These are phyloP conservation scores for Eupithecia exiguata DNA, from an alignment of 2,888 invertebrate genomes.

Conservation along the genomic window DNA sequence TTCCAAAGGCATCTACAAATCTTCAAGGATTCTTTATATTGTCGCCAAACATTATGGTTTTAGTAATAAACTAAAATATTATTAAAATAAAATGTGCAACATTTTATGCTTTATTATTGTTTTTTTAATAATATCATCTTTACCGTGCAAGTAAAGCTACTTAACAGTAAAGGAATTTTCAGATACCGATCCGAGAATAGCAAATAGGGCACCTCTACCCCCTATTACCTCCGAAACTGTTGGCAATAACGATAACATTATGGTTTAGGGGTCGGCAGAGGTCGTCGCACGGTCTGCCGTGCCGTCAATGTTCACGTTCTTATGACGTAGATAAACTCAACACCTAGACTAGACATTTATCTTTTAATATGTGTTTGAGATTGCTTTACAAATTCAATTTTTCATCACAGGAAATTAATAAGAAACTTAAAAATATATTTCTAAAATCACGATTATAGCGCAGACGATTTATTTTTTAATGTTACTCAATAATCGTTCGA, in stretches of 20 bases:
- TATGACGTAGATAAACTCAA: conserved; percentile 28
- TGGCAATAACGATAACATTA: conserved; percentile 35
- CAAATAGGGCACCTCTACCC: conserved; percentile 21
- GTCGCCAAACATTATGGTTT: not conserved
- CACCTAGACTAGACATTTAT: not conserved
- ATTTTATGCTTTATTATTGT: too few relatives aligned
- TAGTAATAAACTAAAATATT: not conserved
- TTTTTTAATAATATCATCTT: not conserved
- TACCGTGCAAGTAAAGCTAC: not conserved
- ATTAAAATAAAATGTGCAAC: not conserved
- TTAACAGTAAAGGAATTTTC: conserved; percentile 11
- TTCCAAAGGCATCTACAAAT: not conserved
- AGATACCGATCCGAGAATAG: conserved; percentile 25
- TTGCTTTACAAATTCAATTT: conserved; percentile 21
- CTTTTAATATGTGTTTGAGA: conserved; percentile 15
- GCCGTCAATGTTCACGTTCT: conserved; percentile 25
- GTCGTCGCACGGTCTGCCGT: conserved; percentile 24
- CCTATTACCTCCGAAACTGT: conserved; percentile 27
- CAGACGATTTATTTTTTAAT: not conserved
- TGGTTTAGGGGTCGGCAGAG: conserved; percentile 30
- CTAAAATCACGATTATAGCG: not conserved
- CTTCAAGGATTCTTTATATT: not conserved
- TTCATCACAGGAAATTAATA: conserved; percentile 13
- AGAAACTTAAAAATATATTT: not conserved
- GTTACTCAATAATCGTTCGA: not conserved